Conservation (phyloP, 2,797 vertebrate species). For the Galago senegalensis region DNA sequence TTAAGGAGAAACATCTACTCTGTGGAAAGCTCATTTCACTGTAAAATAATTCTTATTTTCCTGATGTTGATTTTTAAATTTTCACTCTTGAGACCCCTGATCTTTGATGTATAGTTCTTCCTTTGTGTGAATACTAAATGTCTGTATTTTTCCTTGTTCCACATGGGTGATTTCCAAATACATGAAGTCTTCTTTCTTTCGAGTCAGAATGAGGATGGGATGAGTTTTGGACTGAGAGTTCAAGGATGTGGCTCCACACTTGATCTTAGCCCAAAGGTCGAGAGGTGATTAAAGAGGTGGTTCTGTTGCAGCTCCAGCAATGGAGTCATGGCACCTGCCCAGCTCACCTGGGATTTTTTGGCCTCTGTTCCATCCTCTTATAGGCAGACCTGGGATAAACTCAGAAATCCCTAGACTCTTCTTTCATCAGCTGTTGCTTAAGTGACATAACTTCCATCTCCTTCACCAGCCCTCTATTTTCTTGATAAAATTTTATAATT, state of each 20-base stretch:
- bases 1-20: not conserved
- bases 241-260: not conserved
- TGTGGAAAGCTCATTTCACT: not conserved
- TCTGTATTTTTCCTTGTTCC: not conserved
- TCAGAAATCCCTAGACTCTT: not conserved
- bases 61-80: not conserved
- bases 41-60: constrained; percentile 40
- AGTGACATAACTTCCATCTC: not conserved
- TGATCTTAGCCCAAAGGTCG: not conserved
- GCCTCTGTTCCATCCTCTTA: not conserved
- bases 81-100: not conserved
- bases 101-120: constrained; percentile 1
- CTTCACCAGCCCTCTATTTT: not conserved
- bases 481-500: constrained; percentile 13
- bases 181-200: not conserved
- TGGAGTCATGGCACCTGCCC: not conserved
- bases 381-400: not conserved
- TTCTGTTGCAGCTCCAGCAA: not conserved
- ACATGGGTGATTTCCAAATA: not conserved
- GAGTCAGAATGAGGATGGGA: not conserved
- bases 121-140: not conserved
- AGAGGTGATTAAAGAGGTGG: not conserved
- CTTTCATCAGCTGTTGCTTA: not conserved
- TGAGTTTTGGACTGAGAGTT: not conserved
- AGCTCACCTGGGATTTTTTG: not conserved